Evolutionary conservation across 2,888 invertebrate species (phyloP).

Genomic region (Epirrhoe alternata): DNA sequence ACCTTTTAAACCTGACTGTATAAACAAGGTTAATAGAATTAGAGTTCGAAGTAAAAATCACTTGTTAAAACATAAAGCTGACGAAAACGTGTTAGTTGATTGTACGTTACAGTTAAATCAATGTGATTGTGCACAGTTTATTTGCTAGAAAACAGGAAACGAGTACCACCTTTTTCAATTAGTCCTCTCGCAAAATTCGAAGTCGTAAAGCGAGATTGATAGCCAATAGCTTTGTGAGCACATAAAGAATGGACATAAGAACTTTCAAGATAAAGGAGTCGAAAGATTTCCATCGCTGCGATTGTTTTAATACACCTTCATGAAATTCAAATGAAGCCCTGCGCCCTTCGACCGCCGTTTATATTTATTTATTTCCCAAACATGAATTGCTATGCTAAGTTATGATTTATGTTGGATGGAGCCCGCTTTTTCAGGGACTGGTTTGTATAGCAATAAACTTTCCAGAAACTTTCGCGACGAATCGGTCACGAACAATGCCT

Average conservation of each 20-base stretch:
- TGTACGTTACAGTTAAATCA: neutral
- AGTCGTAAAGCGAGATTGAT: conserved; percentile 31
- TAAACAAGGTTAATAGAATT: too few species aligned
- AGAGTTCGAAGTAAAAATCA: neutral
- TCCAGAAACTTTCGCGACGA: conserved; percentile 57
- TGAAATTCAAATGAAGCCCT: conserved; percentile 71
- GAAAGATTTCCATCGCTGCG: conserved; percentile 48
- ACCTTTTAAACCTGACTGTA: too few species aligned
- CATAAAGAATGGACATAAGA: conserved; percentile 29
- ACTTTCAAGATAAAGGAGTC: conserved; percentile 15
- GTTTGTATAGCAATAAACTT: conserved; percentile 68
- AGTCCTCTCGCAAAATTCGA: conserved; percentile 28
- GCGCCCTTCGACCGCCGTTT: conserved; percentile 52
- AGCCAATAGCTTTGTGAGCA: conserved; percentile 32
- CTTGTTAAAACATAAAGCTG: too few species aligned
- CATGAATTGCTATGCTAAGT: conserved; percentile 66
- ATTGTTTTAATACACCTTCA: conserved; percentile 71
- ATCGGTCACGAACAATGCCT: conserved; percentile 52
- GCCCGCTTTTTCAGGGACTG: conserved; percentile 54
- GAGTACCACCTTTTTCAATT: conserved; percentile 29
- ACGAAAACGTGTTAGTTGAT: neutral
- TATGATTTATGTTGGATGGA: conserved; percentile 64
- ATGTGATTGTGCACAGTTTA: neutral
- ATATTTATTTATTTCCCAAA: conserved; percentile 70
- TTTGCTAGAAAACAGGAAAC: neutral